These are phyloP conservation scores for Labroides dimidiatus DNA, from an alignment of 2,797 vertebrate species.

Conservation along the genomic window DNA sequence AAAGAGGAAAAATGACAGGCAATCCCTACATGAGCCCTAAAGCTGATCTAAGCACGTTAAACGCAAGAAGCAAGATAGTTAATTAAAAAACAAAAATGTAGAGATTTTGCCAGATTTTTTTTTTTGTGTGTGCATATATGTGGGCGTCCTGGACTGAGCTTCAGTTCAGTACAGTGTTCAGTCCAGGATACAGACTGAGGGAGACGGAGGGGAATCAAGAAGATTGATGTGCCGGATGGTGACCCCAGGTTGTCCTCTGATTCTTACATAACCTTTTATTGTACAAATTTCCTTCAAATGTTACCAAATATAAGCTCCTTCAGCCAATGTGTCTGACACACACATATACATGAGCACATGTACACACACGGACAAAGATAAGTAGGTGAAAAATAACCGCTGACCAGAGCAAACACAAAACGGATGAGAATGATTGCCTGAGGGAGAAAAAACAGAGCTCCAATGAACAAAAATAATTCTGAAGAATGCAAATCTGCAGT, in stretches of 20 bases:
- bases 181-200: conserved; percentile 69
- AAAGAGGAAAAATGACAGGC: conserved; percentile 48
- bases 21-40: background rate
- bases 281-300: conserved; percentile 80
- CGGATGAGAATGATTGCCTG: conserved; percentile 48
- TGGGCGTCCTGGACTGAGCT: conserved; percentile 4
- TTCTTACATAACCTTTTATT: conserved; percentile 79
- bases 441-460: conserved; percentile 39
- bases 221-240: conserved; percentile 78
- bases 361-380: conserved; percentile 59
- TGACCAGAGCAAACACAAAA: conserved; percentile 59
- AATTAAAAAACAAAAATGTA: conserved; percentile 17
- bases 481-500: conserved; percentile 65
- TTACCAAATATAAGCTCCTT: conserved; percentile 60
- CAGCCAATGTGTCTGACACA: background rate
- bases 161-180: background rate
- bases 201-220: conserved; percentile 62
- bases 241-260: conserved; percentile 73
- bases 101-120: background rate
- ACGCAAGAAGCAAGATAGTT: conserved; percentile 20
- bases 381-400: conserved; percentile 60
- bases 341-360: conserved; percentile 36
- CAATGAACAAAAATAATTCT: conserved; percentile 62
- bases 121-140: background rate
- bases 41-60: conserved; percentile 20